Conservation (phyloP, 2,113 vertebrate genomes). For the Atrichornis clamosus region DNA sequence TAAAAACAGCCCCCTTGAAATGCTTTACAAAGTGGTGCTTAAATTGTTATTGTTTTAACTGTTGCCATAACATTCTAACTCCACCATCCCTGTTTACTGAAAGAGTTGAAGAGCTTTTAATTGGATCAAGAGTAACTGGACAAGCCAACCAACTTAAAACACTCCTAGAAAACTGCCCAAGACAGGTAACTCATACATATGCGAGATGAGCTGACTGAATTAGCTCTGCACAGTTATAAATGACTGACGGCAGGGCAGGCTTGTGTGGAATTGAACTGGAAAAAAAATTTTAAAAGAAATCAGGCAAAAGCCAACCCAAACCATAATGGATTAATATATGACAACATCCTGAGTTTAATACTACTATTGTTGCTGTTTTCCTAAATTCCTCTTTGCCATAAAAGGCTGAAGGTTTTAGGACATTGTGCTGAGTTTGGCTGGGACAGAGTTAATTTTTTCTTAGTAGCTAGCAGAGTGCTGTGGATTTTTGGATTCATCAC, state of each 20-base stretch:
- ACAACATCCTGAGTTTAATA: not conserved
- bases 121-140: not conserved
- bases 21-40: not conserved
- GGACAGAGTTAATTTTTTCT: too few species aligned
- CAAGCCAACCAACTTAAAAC: rapidly evolving
- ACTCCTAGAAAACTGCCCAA: not conserved
- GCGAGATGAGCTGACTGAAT: rapidly evolving
- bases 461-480: not conserved
- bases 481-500: too few species aligned
- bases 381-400: not conserved
- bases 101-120: not conserved
- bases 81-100: rapidly evolving
- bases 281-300: not conserved
- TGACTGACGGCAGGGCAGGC: not conserved
- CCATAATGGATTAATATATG: not conserved
- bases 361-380: not conserved
- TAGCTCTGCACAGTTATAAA: not conserved
- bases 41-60: not conserved
- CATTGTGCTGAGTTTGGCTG: not conserved
- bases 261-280: rapidly evolving
- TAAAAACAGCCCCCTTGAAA: not conserved
- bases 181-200: rapidly evolving
- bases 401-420: not conserved
- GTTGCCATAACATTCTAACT: not conserved
- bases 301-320: not conserved